Evolutionary conservation across 2,113 vertebrate species (phyloP), one percentile per base, ranked within the genome.

Genomic region (Terrapene triunguis): DNA sequence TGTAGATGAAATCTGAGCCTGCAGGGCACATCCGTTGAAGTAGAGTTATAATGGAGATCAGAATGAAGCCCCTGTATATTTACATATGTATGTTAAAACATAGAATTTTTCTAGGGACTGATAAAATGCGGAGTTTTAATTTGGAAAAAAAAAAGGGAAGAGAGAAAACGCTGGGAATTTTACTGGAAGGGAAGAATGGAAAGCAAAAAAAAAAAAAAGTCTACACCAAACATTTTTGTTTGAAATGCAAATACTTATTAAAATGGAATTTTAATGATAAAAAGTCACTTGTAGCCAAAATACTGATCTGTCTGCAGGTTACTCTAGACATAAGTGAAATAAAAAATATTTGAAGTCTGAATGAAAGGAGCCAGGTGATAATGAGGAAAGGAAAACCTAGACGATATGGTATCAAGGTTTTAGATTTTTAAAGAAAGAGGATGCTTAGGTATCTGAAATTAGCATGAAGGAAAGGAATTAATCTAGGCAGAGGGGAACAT

Each of bases 331-430:
- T 92, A 69, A 83, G 74, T 69, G 35, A 69, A 69, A 69, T 69
- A 19, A 69, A 89, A 54, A 80, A 80, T 4, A 1, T 82, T 94
- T 84, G 29, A 44, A 69, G 35, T 17, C 35, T 69, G 62, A 69
- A 69, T 80, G 88, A 62, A 90, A 84, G 83, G 93, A n/a, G 12
- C 29, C 21, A 44, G 35, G 21, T 89, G 62, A 48, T 80, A 17
- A 25, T 57, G 11, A 59, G 80, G 44, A 92, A 88, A 50, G 25
- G 81, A 74, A 24, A n/a, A 69, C 4, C 59, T 69, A 3, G 44
- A 69, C n/a, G 54, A 1, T 54, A 17, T 87, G 92, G 87, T 89
- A 76, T 87, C 16, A 92, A 48, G 53, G 22, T 8, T 59, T 54
- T 47, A 3, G 2, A 84, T 65, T 86, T 79, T 86, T 32, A 50